Base-by-base conservation (phyloP, 2,113 vertebrate species). In the Datnioides undecimradiatus region DNA sequence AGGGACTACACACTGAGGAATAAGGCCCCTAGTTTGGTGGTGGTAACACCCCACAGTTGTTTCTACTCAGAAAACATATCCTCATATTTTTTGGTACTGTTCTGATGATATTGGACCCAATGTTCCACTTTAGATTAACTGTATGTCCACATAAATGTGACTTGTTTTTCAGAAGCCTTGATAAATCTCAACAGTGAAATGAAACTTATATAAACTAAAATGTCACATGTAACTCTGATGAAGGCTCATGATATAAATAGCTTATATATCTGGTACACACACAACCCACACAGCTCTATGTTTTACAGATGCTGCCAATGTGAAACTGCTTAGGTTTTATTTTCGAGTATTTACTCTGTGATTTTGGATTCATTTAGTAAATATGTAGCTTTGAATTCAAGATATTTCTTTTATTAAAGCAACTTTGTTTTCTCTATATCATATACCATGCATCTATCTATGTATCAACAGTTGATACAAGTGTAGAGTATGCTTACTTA, bases 1-100 rank as follows among this genome's bases (percentile, higher is more conserved):
- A 58, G 52, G 69, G 55, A 38, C 51, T 65, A 54, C 51, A 57
- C 43, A 40, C 59, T 71, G 40, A 63, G 34, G 49, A 72, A 67
- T 59, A 27, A 66, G 54, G 51, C 34, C 16, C 66, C 49, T 27
- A 29, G 52, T 68, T 58, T 58, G 7, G 25, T 52, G n/a, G 12
- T 63, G 48, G 40, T 27, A 73, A 70, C 38, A 60, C 25, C 40
- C 16, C 19, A 40, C 12, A 4, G 2, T n/a, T 36, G 34, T 7
- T 69, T 69, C 27, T 70, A 62, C 25, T 58, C 27, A 14, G 25
- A n/a, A 69, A 55, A 25, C 17, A 0, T 1, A 6, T 19, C 9
- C 3, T 14, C 6, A n/a, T 27, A 11, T 31, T 19, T 43, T 16
- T n/a, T n/a, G n/a, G n/a, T n/a, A 10, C 48, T 49, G n/a, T 43